Evolutionary conservation across 2,113 vertebrate genomes (phyloP).

Genomic region (Apodemus speciosus): DNA sequence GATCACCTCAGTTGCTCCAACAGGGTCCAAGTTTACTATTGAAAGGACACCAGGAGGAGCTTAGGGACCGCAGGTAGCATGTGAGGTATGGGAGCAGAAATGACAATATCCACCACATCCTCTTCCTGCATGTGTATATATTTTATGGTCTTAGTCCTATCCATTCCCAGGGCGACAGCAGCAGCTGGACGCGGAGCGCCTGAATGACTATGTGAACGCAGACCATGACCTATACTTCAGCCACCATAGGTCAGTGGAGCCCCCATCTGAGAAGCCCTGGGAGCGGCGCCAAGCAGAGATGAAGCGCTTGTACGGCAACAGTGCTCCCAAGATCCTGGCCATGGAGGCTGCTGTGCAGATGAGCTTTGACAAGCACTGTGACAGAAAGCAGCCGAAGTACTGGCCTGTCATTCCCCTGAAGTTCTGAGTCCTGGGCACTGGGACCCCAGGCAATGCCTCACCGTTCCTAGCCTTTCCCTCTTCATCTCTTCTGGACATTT

Average conservation of each 20-base stretch:
- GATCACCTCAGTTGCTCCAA: background rate
- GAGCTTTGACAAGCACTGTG: conserved; percentile 93
- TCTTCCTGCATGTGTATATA: background rate
- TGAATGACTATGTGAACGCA: conserved; percentile 88
- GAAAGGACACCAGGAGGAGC: background rate
- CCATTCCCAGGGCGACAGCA: conserved; percentile 90
- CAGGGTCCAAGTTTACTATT: background rate
- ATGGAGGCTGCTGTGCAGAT: conserved; percentile 97
- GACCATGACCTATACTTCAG: conserved; percentile 89
- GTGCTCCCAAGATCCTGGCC: conserved; percentile 91
- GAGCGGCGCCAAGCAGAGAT: conserved; percentile 92
- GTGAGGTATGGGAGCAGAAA: background rate
- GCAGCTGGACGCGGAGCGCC: conserved; percentile 89
- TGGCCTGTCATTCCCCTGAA: conserved; percentile 97
- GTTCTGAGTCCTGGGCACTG: conserved; percentile 82
- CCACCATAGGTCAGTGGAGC: conserved; percentile 80
- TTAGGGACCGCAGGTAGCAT: background rate
- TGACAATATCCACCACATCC: background rate
- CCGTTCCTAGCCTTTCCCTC: background rate
- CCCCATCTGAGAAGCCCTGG: conserved; percentile 90
- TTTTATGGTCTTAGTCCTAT: background rate
- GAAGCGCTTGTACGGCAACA: conserved; percentile 92
- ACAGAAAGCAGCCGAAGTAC: conserved; percentile 94
- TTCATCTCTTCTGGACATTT: background rate
- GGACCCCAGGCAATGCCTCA: background rate